These are phyloP conservation scores for Crambe crambe DNA, from an alignment of 37 sponge, comb jelly and placozoan genomes.

Conservation along the genomic window DNA sequence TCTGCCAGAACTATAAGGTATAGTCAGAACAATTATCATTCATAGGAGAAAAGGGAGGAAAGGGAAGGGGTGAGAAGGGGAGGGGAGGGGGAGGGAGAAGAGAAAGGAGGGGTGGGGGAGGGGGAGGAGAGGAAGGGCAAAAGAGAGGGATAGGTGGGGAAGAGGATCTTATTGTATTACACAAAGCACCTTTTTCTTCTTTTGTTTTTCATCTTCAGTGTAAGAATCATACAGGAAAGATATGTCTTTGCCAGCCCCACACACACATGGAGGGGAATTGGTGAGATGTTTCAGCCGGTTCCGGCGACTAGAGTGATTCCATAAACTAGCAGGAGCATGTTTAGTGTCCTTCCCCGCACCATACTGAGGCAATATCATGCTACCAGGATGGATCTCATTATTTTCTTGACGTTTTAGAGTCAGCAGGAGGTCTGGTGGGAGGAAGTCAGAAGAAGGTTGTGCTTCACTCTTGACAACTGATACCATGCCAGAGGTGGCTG, in stretches of 20 bases:
- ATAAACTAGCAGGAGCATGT: conserved; percentile 80
- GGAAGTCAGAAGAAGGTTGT: conserved; percentile 34
- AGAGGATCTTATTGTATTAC: neutral
- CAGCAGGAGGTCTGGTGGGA: conserved; percentile 54
- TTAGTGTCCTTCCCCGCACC: neutral
- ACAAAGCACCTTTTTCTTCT: neutral
- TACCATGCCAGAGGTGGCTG: neutral
- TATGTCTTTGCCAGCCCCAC: conserved; percentile 97
- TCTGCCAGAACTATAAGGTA: neutral
- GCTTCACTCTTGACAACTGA: conserved; percentile 4
- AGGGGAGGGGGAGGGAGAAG: no score
- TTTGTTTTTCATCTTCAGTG: neutral
- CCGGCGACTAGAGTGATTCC: conserved; percentile 78
- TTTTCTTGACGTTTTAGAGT: conserved; percentile 26
- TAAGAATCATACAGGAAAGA: conserved; percentile 80
- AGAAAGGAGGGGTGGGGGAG: no score
- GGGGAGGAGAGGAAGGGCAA: no score
- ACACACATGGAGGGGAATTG: conserved; percentile 84
- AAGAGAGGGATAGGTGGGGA: neutral
- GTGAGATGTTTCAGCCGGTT: conserved; percentile 82
- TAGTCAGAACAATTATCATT: neutral
- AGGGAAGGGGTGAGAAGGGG: no score
- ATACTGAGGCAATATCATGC: neutral
- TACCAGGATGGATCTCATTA: neutral
- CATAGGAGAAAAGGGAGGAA: neutral